These are phyloP conservation scores for Suillia variegata DNA, from an alignment of 2,888 invertebrate species.

Conservation along the genomic window DNA sequence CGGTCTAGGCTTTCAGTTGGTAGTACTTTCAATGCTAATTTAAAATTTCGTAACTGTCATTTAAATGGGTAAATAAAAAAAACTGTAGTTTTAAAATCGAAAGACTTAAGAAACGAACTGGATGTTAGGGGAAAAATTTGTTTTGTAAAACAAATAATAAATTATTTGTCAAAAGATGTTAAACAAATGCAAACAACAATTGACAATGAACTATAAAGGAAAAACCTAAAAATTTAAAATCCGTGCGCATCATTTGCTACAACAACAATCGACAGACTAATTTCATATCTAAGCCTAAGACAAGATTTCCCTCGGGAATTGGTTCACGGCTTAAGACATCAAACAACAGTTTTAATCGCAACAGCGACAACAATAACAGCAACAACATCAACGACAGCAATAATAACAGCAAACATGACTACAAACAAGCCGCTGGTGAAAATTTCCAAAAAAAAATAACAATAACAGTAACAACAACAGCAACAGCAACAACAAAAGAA, in stretches of 20 bases:
- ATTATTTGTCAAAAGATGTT: neutral
- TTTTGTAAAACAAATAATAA: neutral
- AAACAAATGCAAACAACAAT: neutral
- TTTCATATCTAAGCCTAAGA: neutral
- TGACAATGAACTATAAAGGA: neutral
- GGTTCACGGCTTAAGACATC: neutral
- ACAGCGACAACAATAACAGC: too few relatives aligned
- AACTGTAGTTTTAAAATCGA: too few relatives aligned
- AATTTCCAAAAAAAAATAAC: neutral
- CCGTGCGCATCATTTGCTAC: neutral
- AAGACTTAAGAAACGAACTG: slow-evolving; percentile 6
- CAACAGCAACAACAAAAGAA: neutral
- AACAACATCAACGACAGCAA: too few relatives aligned
- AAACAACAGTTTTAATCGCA: too few relatives aligned
- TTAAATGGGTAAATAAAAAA: too few relatives aligned
- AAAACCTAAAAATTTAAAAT: neutral
- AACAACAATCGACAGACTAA: neutral
- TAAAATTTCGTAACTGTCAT: too few relatives aligned
- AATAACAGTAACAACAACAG: too few relatives aligned
- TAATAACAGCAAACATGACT: too few relatives aligned
- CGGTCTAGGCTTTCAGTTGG: too few relatives aligned
- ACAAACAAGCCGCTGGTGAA: neutral
- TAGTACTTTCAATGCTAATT: too few relatives aligned
- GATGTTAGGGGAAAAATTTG: neutral
- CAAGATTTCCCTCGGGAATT: neutral